A percentile compares a stretch with the other conserved stretches of the same genome.
Conservation (phyloP, 2,113 vertebrate species). For the Lagenorhynchus albirostris region DNA sequence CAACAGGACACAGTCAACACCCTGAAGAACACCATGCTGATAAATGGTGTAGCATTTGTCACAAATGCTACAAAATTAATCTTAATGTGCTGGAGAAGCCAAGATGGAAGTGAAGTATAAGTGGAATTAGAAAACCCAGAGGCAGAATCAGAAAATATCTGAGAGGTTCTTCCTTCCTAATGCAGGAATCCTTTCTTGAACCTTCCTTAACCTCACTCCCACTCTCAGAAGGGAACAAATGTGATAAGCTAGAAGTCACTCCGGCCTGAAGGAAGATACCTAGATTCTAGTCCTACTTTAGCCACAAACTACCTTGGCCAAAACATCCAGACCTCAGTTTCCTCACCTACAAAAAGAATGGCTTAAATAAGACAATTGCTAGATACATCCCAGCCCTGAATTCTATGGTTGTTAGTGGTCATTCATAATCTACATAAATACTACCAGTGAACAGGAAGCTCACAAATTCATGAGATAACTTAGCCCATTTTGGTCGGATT, state of each 20-base stretch:
- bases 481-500: not conserved
- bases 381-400: not conserved
- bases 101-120: not conserved
- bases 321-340: not conserved
- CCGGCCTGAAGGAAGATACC: not conserved
- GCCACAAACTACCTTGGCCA: not conserved
- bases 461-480: not conserved
- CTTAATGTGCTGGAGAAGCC: not conserved
- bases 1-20: not conserved
- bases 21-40: not conserved
- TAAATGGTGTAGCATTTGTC: not conserved
- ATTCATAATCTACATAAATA: not conserved
- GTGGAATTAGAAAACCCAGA: not conserved
- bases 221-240: not conserved
- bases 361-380: not conserved
- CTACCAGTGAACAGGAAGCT: not conserved
- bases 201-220: not conserved
- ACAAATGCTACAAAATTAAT: not conserved
- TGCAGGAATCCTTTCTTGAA: not conserved
- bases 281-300: not conserved
- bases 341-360: not conserved
- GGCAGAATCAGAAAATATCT: not conserved
- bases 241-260: not conserved
- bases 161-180: not conserved
- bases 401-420: not conserved